Evolutionary conservation across 2,888 invertebrate species (phyloP).

Genomic region (Pristionchus fissidentatus): DNA sequence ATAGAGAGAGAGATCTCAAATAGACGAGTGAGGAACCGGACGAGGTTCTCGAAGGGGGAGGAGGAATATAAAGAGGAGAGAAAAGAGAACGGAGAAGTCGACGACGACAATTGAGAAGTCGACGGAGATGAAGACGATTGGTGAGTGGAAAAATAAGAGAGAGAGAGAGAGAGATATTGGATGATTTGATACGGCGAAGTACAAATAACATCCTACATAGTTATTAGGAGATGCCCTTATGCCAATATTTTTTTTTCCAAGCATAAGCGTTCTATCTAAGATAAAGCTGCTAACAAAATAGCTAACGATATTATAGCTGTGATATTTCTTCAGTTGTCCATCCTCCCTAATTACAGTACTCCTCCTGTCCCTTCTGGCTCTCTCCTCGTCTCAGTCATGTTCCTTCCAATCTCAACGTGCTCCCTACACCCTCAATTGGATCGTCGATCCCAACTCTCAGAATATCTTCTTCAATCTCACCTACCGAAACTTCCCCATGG

Average conservation of each 20-base stretch:
- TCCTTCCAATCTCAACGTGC: neutral
- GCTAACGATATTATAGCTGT: too few relatives aligned
- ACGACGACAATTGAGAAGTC: neutral
- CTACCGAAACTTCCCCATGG: slow-evolving; percentile 34
- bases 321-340: too few relatives aligned
- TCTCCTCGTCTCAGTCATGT: neutral
- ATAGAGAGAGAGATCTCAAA: slow-evolving; percentile 37
- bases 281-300: too few relatives aligned
- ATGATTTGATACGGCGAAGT: too few relatives aligned
- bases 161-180: too few relatives aligned
- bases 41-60: neutral
- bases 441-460: neutral
- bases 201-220: too few relatives aligned
- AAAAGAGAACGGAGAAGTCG: neutral
- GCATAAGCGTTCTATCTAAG: too few relatives aligned
- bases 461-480: slow-evolving; percentile 45
- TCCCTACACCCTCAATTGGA: slow-evolving; percentile 35
- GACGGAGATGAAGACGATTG: neutral
- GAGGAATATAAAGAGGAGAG: slow-evolving; percentile 17
- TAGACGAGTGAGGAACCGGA: slow-evolving; percentile 35
- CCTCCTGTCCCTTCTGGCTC: neutral
- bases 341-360: neutral
- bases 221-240: too few relatives aligned
- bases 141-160: neutral
- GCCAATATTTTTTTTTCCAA: too few relatives aligned